A percentile compares a stretch with the other conserved stretches of the same genome.
These are phyloP conservation scores for Hassar affinis DNA, from an alignment of 2,113 vertebrate species.

Conservation along the genomic window DNA sequence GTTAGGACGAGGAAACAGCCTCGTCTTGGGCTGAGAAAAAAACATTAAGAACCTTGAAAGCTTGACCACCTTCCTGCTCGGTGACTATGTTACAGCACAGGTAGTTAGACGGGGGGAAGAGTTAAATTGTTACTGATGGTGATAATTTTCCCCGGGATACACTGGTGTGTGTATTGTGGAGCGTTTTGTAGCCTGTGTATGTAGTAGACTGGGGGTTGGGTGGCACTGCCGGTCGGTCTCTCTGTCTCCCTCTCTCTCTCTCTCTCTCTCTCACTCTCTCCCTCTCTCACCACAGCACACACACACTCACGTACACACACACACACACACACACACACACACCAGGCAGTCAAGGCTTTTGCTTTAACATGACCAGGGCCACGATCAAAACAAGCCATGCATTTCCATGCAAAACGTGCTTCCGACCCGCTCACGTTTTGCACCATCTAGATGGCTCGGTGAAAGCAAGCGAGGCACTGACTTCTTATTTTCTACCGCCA, in stretches of 20 bases:
- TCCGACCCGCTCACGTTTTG: conserved; percentile 55
- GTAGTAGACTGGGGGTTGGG: conserved; percentile 63
- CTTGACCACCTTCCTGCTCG: too few species aligned
- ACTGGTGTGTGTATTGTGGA: background rate
- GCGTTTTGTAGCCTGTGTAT: background rate
- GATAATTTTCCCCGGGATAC: background rate
- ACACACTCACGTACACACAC: conserved; percentile 23
- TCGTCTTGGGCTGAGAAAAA: too few species aligned
- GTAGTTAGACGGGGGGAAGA: too few species aligned
- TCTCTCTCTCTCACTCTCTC: conserved; percentile 1
- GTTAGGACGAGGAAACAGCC: conserved; percentile 38
- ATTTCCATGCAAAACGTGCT: conserved; percentile 65
- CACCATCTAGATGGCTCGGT: conserved; percentile 51
- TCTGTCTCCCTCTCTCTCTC: conserved; percentile 54
- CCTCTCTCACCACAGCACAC: background rate
- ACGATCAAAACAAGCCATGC: conserved; percentile 69
- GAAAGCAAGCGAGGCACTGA: conserved; percentile 50
- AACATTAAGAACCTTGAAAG: background rate
- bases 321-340: conserved; percentile 41
- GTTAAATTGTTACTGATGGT: background rate
- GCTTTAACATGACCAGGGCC: conserved; percentile 78
- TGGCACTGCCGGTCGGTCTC: conserved; percentile 71
- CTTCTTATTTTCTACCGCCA: conserved; percentile 56
- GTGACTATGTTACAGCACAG: background rate
- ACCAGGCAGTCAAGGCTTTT: conserved; percentile 70